Conservation (phyloP, 2,888 invertebrate genomes). For the Drosophila koepferae region DNA sequence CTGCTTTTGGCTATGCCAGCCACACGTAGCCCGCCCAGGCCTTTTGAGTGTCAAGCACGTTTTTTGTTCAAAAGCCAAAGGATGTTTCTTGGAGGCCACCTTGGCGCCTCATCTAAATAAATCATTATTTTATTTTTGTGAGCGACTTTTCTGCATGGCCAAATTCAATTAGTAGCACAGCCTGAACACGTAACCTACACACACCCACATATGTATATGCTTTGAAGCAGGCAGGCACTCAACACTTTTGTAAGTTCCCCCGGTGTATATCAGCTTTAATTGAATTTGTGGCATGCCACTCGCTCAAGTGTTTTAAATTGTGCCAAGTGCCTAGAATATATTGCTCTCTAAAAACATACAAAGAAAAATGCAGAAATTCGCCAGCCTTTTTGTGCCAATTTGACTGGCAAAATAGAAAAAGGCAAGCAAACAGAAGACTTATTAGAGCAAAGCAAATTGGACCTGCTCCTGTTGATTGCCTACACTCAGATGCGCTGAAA, state of each 20-base stretch:
- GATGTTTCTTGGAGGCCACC: not conserved
- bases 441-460: constrained; percentile 29
- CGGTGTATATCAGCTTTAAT: constrained; percentile 30
- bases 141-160: constrained; percentile 46
- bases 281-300: constrained; percentile 49
- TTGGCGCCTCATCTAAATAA: constrained; percentile 37
- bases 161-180: constrained; percentile 57
- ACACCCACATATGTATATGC: too few relatives aligned
- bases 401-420: constrained; percentile 10
- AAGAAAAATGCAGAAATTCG: not conserved
- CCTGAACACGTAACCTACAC: constrained; percentile 1
- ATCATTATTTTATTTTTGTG: constrained; percentile 51
- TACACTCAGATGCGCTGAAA: constrained; percentile 6
- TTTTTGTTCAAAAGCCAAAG: constrained; percentile 1
- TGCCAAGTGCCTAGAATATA: constrained; percentile 4
- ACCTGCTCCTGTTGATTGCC: constrained; percentile 31
- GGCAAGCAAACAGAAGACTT: constrained; percentile 25
- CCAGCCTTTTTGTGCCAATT: constrained; percentile 21
- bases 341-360: not conserved
- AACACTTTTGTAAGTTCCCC: constrained; percentile 34
- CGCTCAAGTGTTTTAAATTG: constrained; percentile 25
- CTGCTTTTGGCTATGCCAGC: not conserved
- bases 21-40: not conserved
- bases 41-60: constrained; percentile 8
- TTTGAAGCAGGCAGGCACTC: constrained; percentile 12